Percentiles rank a stretch among this genome's conserved stretches.
phyloP scores from a whole-genome alignment of 2,113 vertebrate genomes.

The Pimephales promelas region DNA sequence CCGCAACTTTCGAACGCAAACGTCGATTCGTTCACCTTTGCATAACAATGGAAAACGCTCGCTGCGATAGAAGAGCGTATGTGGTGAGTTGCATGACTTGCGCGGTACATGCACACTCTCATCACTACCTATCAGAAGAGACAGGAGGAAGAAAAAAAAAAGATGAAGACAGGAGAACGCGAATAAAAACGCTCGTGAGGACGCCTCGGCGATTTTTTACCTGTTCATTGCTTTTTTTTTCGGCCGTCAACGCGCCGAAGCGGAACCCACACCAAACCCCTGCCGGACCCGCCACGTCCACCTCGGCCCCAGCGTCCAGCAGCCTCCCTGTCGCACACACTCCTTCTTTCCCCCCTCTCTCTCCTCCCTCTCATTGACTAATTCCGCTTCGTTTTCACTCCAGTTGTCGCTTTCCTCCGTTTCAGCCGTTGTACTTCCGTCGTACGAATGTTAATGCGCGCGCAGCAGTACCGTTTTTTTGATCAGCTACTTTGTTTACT shows the following conservation, averaged over 20 bases:
- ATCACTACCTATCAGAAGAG: slow-evolving; percentile 29
- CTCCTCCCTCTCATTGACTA: slow-evolving; percentile 59
- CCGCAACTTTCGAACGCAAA: slow-evolving; percentile 47
- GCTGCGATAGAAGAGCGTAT: slow-evolving; percentile 28
- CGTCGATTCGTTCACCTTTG: slow-evolving; percentile 30
- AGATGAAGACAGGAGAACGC: slow-evolving; percentile 34
- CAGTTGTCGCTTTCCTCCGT: slow-evolving; percentile 57
- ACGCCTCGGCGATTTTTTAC: slow-evolving; percentile 57
- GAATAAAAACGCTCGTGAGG: not conserved
- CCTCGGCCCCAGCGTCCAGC: slow-evolving; percentile 71
- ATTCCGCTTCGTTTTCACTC: slow-evolving; percentile 58
- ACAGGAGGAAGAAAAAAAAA: slow-evolving; percentile 19
- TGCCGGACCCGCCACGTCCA: slow-evolving; percentile 80
- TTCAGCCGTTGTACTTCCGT: slow-evolving; percentile 57
- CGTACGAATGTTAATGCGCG: slow-evolving; percentile 49
- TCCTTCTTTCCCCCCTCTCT: slow-evolving; percentile 63
- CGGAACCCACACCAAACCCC: slow-evolving; percentile 62
- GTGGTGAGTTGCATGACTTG: slow-evolving; percentile 40
- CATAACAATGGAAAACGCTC: slow-evolving; percentile 37
- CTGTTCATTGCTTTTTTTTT: slow-evolving; percentile 69
- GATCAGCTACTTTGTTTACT: slow-evolving; percentile 42
- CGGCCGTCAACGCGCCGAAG: slow-evolving; percentile 56
- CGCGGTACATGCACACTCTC: slow-evolving; percentile 44
- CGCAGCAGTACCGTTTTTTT: slow-evolving; percentile 39
- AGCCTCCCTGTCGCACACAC: slow-evolving; percentile 63